These are phyloP conservation scores for Brachionus rotundiformis DNA, from an alignment of 1,140 invertebrate genomes.

Conservation along the genomic window DNA sequence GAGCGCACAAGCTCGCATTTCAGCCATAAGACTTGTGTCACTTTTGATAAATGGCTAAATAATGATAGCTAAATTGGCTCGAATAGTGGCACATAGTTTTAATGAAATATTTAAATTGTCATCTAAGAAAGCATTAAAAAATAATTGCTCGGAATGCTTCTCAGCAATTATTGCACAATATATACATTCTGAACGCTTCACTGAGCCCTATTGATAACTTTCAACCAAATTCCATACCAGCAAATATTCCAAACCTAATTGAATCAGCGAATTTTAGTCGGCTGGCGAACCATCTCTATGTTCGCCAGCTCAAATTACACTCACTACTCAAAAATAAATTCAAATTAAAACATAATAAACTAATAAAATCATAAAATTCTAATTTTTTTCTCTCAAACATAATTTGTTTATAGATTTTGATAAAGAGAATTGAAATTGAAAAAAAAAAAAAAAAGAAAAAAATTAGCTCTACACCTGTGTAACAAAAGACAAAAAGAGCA, in stretches of 20 bases:
- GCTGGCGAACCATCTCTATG: background rate
- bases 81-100: background rate
- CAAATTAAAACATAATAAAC: constrained; percentile 13
- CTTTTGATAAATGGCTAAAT: constrained; percentile 15
- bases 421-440: no score
- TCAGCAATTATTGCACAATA: constrained; percentile 13
- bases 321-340: background rate
- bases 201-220: background rate
- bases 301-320: background rate
- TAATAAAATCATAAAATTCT: background rate
- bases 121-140: background rate
- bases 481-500: background rate
- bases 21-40: no score
- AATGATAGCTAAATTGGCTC: constrained; percentile 6
- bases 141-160: background rate
- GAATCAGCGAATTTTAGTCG: background rate
- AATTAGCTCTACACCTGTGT: background rate
- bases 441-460: no score
- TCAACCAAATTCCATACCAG: background rate
- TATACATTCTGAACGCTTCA: background rate
- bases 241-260: background rate
- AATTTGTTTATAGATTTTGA: background rate
- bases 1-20: no score
- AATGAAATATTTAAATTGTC: background rate
- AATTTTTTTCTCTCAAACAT: background rate